A percentile compares a stretch with the other conserved stretches of the same genome.
Conservation (phyloP, 2,888 invertebrate species). For the Leptinotarsa tumamoca region DNA sequence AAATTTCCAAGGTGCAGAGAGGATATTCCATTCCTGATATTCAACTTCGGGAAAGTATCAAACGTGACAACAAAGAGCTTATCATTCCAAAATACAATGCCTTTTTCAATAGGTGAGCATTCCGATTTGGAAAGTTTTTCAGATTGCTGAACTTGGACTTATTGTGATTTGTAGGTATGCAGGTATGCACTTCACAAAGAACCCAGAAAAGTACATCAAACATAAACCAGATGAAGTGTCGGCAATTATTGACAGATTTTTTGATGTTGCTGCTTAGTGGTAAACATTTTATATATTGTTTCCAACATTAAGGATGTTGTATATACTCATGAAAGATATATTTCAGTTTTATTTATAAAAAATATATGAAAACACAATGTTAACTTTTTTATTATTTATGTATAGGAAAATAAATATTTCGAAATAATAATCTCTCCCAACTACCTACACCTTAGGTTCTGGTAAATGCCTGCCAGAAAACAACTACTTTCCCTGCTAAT, state of each 20-base stretch:
- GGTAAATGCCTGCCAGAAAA: too few species aligned
- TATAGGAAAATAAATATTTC: too few species aligned
- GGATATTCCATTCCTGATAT: constrained; percentile 94
- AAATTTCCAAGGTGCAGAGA: constrained; percentile 85
- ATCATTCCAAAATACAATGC: constrained; percentile 87
- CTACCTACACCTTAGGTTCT: too few species aligned
- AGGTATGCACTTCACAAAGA: constrained; percentile 87
- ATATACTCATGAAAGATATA: constrained; percentile 4
- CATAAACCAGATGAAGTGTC: constrained; percentile 88
- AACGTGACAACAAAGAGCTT: constrained; percentile 89
- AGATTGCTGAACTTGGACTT: background rate
- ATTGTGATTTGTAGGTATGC: constrained; percentile 71
- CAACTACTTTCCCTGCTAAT: too few species aligned
- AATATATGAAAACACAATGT: too few species aligned
- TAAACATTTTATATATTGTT: constrained; percentile 20
- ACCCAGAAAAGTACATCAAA: constrained; percentile 93
- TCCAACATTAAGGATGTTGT: background rate
- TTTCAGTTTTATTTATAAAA: background rate
- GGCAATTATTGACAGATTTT: constrained; percentile 87
- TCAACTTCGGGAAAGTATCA: constrained; percentile 87
- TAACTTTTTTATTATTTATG: too few species aligned
- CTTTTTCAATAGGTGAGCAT: constrained; percentile 78
- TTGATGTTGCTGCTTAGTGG: constrained; percentile 85
- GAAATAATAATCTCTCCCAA: too few species aligned
- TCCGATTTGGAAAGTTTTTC: background rate